phyloP scores from a whole-genome alignment of 2,888 invertebrate genomes.

The Clistopyga incitator region DNA sequence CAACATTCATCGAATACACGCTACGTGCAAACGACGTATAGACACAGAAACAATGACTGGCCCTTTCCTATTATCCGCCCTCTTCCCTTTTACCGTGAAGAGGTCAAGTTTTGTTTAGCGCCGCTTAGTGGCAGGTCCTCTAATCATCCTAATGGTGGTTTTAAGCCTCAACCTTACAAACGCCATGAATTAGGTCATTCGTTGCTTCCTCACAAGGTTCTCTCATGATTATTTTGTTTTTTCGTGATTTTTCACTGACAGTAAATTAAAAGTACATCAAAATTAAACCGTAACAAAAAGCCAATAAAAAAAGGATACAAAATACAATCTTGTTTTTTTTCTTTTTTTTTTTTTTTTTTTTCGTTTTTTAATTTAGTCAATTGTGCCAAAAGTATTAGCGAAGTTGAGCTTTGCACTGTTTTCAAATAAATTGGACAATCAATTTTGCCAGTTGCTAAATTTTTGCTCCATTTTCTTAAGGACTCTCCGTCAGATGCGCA shows the following conservation, averaged over 20 bases:
- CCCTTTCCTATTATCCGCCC: constrained; percentile 4
- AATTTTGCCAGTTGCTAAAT: neutral
- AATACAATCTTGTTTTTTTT: too few relatives aligned
- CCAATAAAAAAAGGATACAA: too few relatives aligned
- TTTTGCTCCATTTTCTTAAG: too few relatives aligned
- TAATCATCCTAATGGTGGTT: neutral
- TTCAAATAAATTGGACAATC: neutral
- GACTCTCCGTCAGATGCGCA: too few relatives aligned
- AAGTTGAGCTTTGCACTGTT: too few relatives aligned
- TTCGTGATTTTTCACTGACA: too few relatives aligned
- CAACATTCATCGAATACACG: neutral
- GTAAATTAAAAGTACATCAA: too few relatives aligned
- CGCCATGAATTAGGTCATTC: neutral
- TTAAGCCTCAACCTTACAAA: neutral
- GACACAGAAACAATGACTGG: neutral
- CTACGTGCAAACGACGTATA: constrained; percentile 21
- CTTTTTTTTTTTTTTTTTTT: too few relatives aligned
- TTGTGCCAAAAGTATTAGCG: too few relatives aligned
- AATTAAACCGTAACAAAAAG: too few relatives aligned
- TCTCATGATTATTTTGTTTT: too few relatives aligned
- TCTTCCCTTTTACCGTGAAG: neutral
- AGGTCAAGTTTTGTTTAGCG: neutral
- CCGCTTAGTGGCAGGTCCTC: neutral
- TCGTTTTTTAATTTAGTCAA: too few relatives aligned
- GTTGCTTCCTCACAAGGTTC: neutral